phyloP scores from a whole-genome alignment of 2,113 vertebrate genomes.

The Sinocyclocheilus grahami region DNA sequence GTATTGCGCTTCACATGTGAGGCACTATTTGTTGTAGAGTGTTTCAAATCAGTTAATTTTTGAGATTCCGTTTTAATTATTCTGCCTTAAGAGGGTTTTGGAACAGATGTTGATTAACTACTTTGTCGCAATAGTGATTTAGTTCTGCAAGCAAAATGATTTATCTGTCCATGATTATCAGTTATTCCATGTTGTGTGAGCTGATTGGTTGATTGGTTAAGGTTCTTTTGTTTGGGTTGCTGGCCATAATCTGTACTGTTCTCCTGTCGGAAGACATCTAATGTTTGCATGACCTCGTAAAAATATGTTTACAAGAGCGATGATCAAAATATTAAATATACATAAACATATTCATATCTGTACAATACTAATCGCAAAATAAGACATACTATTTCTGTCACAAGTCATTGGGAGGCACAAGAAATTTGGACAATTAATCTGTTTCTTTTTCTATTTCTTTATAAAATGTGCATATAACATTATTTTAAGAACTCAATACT shows the following conservation, averaged over 20 bases:
- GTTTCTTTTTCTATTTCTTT: slow-evolving; percentile 16
- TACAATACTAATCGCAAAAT: slow-evolving; percentile 72
- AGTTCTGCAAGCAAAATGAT: not conserved
- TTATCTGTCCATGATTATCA: not conserved
- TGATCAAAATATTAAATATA: slow-evolving; percentile 66
- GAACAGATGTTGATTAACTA: not conserved
- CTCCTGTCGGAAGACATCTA: slow-evolving; percentile 77
- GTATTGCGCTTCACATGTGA: not conserved
- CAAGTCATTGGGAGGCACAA: slow-evolving; percentile 74
- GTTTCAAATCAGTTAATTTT: not conserved
- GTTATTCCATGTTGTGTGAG: slow-evolving; percentile 10
- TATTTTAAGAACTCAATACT: slow-evolving; percentile 8
- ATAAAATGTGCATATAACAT: slow-evolving; percentile 22
- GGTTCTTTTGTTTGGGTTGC: slow-evolving; percentile 74
- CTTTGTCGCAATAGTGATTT: not conserved
- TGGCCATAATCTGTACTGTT: slow-evolving; percentile 72
- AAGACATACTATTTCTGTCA: slow-evolving; percentile 70
- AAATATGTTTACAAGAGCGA: slow-evolving; percentile 82
- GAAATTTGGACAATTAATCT: slow-evolving; percentile 69
- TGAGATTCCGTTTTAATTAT: not conserved
- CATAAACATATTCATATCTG: slow-evolving; percentile 61
- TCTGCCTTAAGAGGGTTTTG: not conserved
- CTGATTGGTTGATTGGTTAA: slow-evolving; percentile 29
- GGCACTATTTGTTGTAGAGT: not conserved
- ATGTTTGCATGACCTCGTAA: slow-evolving; percentile 82